Evolutionary conservation across 1,140 invertebrate species (phyloP).

Genomic region (Penaeus chinensis): DNA sequence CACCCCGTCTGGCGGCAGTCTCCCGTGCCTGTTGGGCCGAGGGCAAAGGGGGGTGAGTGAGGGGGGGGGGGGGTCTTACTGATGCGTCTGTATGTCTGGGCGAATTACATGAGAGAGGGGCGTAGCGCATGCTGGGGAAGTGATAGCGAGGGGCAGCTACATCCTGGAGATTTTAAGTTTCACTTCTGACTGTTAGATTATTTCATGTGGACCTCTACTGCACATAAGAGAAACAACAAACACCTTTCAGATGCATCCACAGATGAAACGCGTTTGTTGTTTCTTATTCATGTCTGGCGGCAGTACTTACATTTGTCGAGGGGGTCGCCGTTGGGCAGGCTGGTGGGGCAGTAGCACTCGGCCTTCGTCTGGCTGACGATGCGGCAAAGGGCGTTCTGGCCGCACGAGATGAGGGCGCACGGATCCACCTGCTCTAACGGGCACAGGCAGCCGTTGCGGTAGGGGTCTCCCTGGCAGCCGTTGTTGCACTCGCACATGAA

Average conservation of each 20-base stretch:
- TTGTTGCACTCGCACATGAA: slow-evolving; percentile 83
- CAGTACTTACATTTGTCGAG: slow-evolving; percentile 79
- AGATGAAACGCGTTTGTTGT: no score
- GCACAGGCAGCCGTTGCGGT: slow-evolving; percentile 79
- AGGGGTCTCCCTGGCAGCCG: slow-evolving; percentile 84
- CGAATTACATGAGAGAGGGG: no score
- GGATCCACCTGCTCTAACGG: slow-evolving; percentile 74
- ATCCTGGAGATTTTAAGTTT: no score
- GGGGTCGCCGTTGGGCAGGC: slow-evolving; percentile 85
- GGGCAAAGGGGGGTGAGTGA: background rate
- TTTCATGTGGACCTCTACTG: no score
- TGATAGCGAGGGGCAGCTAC: no score
- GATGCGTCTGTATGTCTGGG: no score
- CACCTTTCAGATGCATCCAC: no score
- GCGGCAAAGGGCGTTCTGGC: slow-evolving; percentile 83
- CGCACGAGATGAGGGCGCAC: slow-evolving; percentile 81
- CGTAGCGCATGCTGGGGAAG: no score
- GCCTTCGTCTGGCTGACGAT: slow-evolving; percentile 73
- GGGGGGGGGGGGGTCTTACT: no score
- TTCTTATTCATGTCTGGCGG: no score
- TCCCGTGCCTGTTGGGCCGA: slow-evolving; percentile 70
- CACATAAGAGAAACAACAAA: no score
- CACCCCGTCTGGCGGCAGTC: slow-evolving; percentile 87
- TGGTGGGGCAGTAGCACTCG: slow-evolving; percentile 85
- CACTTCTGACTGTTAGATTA: no score